Conservation (phyloP, 2,113 vertebrate genomes). For the Crotalus tigris region DNA sequence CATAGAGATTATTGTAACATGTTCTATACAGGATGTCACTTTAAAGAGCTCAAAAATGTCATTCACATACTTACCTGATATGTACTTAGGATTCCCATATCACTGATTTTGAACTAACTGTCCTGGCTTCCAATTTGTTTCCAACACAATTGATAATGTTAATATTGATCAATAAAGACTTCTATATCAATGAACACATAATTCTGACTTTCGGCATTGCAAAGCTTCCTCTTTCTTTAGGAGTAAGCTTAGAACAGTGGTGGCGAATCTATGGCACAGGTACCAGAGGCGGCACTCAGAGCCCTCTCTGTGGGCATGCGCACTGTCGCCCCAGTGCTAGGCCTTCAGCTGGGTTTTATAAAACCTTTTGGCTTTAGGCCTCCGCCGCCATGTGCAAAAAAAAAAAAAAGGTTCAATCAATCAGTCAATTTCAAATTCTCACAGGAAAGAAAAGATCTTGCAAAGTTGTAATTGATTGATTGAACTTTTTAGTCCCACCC, state of each 20-base stretch:
- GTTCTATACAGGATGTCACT: background rate
- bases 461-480: too few species aligned
- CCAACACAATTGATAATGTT: background rate
- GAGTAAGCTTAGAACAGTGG: background rate
- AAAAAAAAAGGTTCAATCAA: too few species aligned
- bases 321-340: too few species aligned
- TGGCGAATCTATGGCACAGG: too few species aligned
- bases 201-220: background rate
- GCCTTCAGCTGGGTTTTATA: too few species aligned
- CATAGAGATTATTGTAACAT: background rate
- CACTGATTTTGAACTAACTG: background rate
- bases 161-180: background rate
- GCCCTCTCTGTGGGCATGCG: too few species aligned
- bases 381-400: too few species aligned
- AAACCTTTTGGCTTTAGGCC: too few species aligned
- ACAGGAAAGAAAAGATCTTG: too few species aligned
- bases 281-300: too few species aligned
- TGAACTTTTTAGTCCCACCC: too few species aligned
- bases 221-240: background rate
- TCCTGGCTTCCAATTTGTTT: background rate
- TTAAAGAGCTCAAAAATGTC: background rate
- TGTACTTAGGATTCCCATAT: background rate
- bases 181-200: background rate
- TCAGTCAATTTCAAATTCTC: too few species aligned
- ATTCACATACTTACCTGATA: background rate